Base-by-base conservation (phyloP, 1,140 invertebrate genomes). In the Lucilia cuprina region DNA sequence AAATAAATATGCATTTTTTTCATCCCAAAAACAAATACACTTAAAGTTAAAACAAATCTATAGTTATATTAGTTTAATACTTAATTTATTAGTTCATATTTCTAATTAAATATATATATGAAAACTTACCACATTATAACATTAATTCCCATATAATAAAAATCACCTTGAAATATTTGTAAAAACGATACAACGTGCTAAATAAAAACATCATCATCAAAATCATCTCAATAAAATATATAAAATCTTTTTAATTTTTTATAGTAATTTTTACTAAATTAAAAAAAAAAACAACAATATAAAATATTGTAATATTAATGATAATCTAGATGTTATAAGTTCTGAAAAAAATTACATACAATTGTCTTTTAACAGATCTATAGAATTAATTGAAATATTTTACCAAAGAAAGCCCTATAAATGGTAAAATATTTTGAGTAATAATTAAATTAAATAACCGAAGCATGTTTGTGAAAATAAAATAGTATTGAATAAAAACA, bases 1-100 rank as follows among this genome's bases (percentile, higher is more conserved):
- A 70, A 70, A 70, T 21, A 70, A 70, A 70, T 55, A 70, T 70
- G 65, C 65, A 70, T 70, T 70, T 70, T n/a, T 70, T 70, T 21
- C 19, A 70, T 70, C 65, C 19, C n/a, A 70, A 70, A 70, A 21
- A 70, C 0, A 17, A 70, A 70, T 19, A 70, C 9, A 21, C 21
- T 5, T 30, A 30, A 60, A 60, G 14, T 30, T 30, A 30, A 65
- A 65, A 65, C 14, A 65, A 65, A 65, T 12, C 19, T 70, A 25
- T 70, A 70, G 65, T 21, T 19, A 25, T 19, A 70, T 21, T 70
- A 55, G 50, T 55, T 55, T 55, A 70, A 70, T 21, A 70, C 4
- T 5, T 25, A 60, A 21, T 70, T 70, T 21, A 70, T 10, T 70
- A 70, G 19, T 25, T 25, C 17, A 19, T 70, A 70, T 19, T 25